A percentile compares a stretch with the other conserved stretches of the same genome.
These are phyloP conservation scores for Ammodytes dubius DNA, from an alignment of 2,113 vertebrate genomes.

Conservation along the genomic window DNA sequence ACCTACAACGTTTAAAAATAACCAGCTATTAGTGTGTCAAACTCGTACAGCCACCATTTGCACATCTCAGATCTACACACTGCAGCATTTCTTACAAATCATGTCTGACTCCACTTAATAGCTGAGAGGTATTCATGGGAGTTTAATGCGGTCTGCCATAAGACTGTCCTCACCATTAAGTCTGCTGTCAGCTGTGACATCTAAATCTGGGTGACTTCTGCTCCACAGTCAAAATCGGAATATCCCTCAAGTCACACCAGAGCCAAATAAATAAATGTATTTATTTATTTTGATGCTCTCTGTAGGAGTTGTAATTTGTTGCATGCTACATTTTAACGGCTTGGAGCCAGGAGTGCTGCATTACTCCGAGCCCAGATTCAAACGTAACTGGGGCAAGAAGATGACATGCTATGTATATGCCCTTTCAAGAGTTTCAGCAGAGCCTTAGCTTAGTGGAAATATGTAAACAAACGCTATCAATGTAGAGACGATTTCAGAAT, in stretches of 20 bases:
- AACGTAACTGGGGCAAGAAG: constrained; percentile 61
- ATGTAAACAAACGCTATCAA: constrained; percentile 5
- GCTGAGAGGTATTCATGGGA: constrained; percentile 49
- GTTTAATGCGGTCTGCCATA: constrained; percentile 61
- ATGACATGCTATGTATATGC: constrained; percentile 51
- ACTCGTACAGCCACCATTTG: constrained; percentile 16
- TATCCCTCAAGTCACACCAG: constrained; percentile 21
- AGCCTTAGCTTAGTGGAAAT: constrained; percentile 30
- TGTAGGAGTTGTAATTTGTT: constrained; percentile 19
- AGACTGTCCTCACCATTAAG: constrained; percentile 52
- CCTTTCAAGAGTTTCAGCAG: constrained; percentile 34
- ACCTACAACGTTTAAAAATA: background rate
- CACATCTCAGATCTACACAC: constrained; percentile 24
- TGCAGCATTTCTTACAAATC: constrained; percentile 50
- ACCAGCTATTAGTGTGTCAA: background rate
- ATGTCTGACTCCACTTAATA: constrained; percentile 54
- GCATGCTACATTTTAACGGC: constrained; percentile 52
- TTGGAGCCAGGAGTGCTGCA: constrained; percentile 41
- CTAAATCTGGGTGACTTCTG: constrained; percentile 59
- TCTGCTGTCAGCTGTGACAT: constrained; percentile 64
- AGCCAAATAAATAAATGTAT: constrained; percentile 4
- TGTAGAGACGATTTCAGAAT: constrained; percentile 12
- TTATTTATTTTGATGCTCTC: background rate
- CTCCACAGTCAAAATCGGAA: constrained; percentile 39
- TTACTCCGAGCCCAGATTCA: constrained; percentile 56